Evolutionary conservation across 2,113 vertebrate genomes (phyloP), one percentile per base, ranked within the genome.

Genomic region (Gadus macrocephalus): DNA sequence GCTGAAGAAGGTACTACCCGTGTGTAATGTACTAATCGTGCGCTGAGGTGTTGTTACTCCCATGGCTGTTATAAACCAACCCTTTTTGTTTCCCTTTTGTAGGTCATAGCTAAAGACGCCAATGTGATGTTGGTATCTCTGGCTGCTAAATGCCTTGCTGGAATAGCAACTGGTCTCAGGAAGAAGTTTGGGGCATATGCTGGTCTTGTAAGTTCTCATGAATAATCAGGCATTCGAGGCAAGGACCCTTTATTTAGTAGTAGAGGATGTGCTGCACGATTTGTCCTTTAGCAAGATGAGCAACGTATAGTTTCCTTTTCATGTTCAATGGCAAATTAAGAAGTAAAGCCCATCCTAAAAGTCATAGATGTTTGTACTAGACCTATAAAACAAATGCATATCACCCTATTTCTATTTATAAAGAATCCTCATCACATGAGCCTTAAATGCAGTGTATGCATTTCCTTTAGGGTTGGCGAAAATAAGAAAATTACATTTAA

Each of bases 161-260:
- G 92, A 73, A 78, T 96, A 65, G 94, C 95, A 77, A 12, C 90
- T 84, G 95, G 95, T 42, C 91, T 96, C 53, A 88, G 95, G 73
- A 96, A 95, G 90, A 96, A 95, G 88, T 96, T 96, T 91, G 94
- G 93, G 68, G 90, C 93, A 63, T 95, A 95, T 82, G 94, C 95
- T 79, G 91, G 92, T 74, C 92, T 92, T 72, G 95, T 96, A 89
- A 94, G 95, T 56, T 27, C 49, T 27, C 12, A 55, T 55, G 20
- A 27, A 2, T 28, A 6, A 15, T 16, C 2, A 53, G 25, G 38
- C 53, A 56, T 15, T 27, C 3, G 17, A 27, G 20, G 1, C 28
- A 31, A 20, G 11, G 15, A 14, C 16, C 42, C 42, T 49, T 49
- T 49, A 49, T 49, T 49, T 11, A 14, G 8, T 14, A 9, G 2